Evolutionary conservation across 2,797 vertebrate species (phyloP).

Genomic region (Echeneis naucrates): DNA sequence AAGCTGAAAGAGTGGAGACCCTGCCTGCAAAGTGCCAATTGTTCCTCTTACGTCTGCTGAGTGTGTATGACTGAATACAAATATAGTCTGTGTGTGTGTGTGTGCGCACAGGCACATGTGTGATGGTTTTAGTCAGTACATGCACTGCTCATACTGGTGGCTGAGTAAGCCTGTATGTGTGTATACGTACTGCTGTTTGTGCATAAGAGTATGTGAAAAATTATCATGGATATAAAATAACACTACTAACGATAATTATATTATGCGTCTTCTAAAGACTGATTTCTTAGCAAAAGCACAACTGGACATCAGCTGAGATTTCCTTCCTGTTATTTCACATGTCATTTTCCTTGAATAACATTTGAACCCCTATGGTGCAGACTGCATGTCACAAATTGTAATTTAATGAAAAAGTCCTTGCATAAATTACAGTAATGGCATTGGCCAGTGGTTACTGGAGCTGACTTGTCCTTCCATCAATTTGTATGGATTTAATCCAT

Average conservation of each 20-base stretch:
- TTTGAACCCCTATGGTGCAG: not conserved
- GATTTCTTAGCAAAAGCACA: not conserved
- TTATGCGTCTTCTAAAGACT: not conserved
- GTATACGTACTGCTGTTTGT: not conserved
- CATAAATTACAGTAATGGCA: constrained; percentile 19
- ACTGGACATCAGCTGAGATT: not conserved
- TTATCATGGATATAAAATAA: not conserved
- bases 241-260: no score
- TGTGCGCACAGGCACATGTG: constrained; percentile 13
- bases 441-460: constrained; percentile 10
- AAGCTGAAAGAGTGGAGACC: constrained; percentile 65
- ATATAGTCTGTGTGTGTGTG: constrained; percentile 9
- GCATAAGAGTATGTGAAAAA: not conserved
- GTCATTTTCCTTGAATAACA: not conserved
- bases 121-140: constrained; percentile 8
- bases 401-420: constrained; percentile 7
- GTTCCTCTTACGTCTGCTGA: constrained; percentile 59
- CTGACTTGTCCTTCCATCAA: constrained; percentile 30
- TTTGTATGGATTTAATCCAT: constrained; percentile 11
- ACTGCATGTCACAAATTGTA: not conserved
- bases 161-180: not conserved
- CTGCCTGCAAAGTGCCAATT: constrained; percentile 61
- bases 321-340: not conserved
- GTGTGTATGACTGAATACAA: constrained; percentile 38
- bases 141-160: not conserved